Evolutionary conservation across 92 coral and sea anemone genomes (phyloP), one percentile per base, ranked within the genome.

Genomic region (Blastomussa wellsi): DNA sequence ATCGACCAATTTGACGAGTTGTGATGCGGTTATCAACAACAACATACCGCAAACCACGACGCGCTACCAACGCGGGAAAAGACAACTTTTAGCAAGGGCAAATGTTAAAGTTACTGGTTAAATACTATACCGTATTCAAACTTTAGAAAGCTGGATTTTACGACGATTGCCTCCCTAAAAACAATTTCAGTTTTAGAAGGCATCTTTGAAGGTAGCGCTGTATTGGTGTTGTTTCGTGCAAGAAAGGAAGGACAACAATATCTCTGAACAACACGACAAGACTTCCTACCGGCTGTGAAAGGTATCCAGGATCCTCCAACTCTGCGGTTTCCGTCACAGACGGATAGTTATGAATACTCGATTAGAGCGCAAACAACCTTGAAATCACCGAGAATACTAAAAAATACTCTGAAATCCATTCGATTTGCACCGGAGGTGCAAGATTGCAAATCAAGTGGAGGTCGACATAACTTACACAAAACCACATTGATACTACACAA

Each of bases 311-410:
- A 32, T 19, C 5, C 76, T 42, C 22, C 36, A 39, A 35, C 37
- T 49, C 78, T 81, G 85, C 78, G 85, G 85, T 81, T 81, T 81
- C 77, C 85, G 85, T 81, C 29, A 69, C 77, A 70, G 51, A 7
- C 33, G 85, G 69, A 51, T 81, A 15, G 31, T 33, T 29, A 70
- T 32, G 77, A 31, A 69, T 51, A 39, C 35, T 37, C 29, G 49
- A 81, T 70, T 67, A 33, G 57, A 24, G 11, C 22, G 66, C 76
- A 69, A 69, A 79, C 41, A 79, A 38, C n/a, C 83, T 79, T 79
- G 19, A 47, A 49, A 70, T 71, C 26, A 59, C 29, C 32, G n/a
- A 70, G 37, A 69, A 70, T 70, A 49, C 6, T 35, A 69, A 49
- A 44, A 80, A 11, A 47, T 24, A 20, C n/a, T 65, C 31, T 15